These are phyloP conservation scores for Rhopilema esculentum DNA, from an alignment of 30 jellyfish, hydroid and myxozoan species.

Conservation along the genomic window DNA sequence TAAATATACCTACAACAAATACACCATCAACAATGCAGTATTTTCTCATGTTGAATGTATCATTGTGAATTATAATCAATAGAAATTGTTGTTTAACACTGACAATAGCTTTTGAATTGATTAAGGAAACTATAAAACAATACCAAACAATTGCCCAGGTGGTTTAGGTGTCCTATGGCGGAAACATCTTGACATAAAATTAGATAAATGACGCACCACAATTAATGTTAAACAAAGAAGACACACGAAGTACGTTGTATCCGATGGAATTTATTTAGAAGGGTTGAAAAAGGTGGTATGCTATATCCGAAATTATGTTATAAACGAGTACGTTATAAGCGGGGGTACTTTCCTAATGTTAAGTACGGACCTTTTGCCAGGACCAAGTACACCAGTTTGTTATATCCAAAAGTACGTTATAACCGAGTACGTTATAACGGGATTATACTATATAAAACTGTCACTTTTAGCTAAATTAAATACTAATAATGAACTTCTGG, in stretches of 20 bases:
- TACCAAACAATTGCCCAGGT: background rate
- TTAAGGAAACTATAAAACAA: background rate
- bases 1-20: background rate
- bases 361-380: conserved; percentile 34
- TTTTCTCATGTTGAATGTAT: background rate
- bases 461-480: too few species aligned
- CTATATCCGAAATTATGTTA: too few species aligned
- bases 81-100: background rate
- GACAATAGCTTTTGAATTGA: background rate
- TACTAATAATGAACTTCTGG: too few species aligned
- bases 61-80: background rate
- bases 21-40: background rate
- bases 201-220: background rate
- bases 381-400: conserved; percentile 10
- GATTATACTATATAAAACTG: conserved; percentile 29
- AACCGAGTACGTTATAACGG: conserved; percentile 9
- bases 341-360: conserved; percentile 3
- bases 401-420: conserved; percentile 41
- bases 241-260: background rate
- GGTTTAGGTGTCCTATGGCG: background rate
- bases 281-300: too few species aligned
- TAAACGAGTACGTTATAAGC: too few species aligned
- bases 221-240: background rate
- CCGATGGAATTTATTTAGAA: background rate
- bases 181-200: background rate